Conservation (phyloP, 2,888 invertebrate species). For the Scrobipalpa atriplicella region DNA sequence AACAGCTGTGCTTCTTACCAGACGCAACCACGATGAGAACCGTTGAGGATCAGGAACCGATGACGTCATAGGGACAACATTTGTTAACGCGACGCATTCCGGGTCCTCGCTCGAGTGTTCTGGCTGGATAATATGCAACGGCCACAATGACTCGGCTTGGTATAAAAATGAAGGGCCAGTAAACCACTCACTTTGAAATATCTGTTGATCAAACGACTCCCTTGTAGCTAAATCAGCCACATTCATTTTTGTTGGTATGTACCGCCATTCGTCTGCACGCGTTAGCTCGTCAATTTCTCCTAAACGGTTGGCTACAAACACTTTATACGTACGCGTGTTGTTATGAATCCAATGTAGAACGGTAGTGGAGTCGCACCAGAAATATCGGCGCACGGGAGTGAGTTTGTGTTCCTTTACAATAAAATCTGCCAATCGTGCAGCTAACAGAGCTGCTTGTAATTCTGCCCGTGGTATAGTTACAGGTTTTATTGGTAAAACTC, state of each 20-base stretch:
- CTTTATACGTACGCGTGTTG: slow-evolving; percentile 33
- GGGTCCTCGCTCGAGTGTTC: neutral
- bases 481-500: slow-evolving; percentile 32
- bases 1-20: slow-evolving; percentile 25
- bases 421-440: slow-evolving; percentile 32
- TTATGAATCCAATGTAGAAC: slow-evolving; percentile 31
- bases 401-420: slow-evolving; percentile 31
- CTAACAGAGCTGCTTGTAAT: slow-evolving; percentile 36
- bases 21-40: slow-evolving; percentile 31
- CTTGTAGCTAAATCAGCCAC: slow-evolving; percentile 29
- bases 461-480: slow-evolving; percentile 32
- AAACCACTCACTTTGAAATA: slow-evolving; percentile 26
- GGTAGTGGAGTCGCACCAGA: slow-evolving; percentile 35
- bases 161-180: slow-evolving; percentile 24
- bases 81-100: neutral
- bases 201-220: neutral
- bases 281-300: slow-evolving; percentile 35
- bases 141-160: neutral
- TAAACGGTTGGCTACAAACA: slow-evolving; percentile 33
- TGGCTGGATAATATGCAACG: neutral
- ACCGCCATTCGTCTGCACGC: slow-evolving; percentile 28
- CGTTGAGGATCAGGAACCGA: slow-evolving; percentile 27
- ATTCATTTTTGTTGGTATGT: slow-evolving; percentile 31
- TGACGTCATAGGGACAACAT: neutral
- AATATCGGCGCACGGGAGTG: neutral